Evolutionary conservation across 2,797 vertebrate species (phyloP).

Genomic region (Cuculus canorus): DNA sequence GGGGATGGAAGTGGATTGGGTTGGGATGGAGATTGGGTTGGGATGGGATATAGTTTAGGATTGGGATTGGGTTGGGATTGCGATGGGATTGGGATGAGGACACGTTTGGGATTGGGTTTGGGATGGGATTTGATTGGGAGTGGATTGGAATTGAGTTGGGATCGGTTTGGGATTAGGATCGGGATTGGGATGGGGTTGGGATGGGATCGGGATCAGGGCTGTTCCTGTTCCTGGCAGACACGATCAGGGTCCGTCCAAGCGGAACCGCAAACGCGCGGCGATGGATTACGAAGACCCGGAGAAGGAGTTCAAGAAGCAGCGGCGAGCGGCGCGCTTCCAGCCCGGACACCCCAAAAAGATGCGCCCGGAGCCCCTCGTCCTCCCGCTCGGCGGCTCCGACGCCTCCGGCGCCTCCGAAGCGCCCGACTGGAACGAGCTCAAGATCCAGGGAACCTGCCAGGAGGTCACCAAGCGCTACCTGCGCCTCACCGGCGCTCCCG

Average conservation of each 20-base stretch:
- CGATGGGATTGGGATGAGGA: too few species aligned
- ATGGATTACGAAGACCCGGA: slow-evolving; percentile 91
- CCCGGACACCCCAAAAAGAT: slow-evolving; percentile 75
- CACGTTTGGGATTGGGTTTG: too few species aligned
- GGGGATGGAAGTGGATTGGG: too few species aligned
- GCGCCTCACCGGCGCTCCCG: slow-evolving; percentile 91
- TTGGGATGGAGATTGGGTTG: too few species aligned
- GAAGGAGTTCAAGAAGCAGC: slow-evolving; percentile 92
- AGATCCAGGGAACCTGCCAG: slow-evolving; percentile 90
- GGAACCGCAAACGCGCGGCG: slow-evolving; percentile 85
- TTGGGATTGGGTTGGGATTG: too few species aligned
- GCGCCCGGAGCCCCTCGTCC: slow-evolving; percentile 88
- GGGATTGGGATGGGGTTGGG: too few species aligned
- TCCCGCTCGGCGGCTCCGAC: slow-evolving; percentile 82
- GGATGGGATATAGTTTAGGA: too few species aligned
- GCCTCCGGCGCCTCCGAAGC: slow-evolving; percentile 73
- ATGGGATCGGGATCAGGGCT: too few species aligned
- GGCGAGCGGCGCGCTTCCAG: slow-evolving; percentile 90
- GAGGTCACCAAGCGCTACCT: slow-evolving; percentile 92
- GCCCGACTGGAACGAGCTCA: slow-evolving; percentile 92
- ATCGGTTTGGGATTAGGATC: too few species aligned
- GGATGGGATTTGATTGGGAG: too few species aligned
- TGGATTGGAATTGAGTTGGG: too few species aligned
- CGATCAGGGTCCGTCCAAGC: slow-evolving; percentile 77
- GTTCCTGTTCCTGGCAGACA: too few species aligned